A percentile compares a stretch with the other conserved stretches of the same genome.
Conservation (phyloP, 2,113 vertebrate species). For the Corapipo altera region DNA sequence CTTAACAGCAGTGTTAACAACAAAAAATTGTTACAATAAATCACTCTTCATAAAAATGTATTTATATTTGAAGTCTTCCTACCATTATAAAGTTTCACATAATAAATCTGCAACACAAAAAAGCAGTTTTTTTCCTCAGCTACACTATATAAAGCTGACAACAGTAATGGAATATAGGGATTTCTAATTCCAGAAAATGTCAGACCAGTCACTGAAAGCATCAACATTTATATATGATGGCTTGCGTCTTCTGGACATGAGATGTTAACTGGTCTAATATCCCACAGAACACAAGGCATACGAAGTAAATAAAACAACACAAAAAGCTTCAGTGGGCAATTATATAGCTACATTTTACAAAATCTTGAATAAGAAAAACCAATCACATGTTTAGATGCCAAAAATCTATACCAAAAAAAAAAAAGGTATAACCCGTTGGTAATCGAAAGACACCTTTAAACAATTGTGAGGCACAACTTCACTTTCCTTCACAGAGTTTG, state of each 20-base stretch:
- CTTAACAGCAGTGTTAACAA: neutral
- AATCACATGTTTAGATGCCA: neutral
- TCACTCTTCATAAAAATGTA: neutral
- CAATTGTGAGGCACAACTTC: neutral
- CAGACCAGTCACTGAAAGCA: neutral
- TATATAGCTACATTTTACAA: neutral
- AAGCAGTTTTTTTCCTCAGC: neutral
- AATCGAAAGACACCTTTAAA: neutral
- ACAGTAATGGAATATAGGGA: rapidly evolving
- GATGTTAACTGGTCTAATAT: neutral
- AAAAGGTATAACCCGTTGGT: rapidly evolving
- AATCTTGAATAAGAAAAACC: neutral
- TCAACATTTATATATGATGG: neutral
- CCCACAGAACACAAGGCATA: neutral
- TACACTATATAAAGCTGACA: neutral
- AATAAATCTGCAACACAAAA: neutral
- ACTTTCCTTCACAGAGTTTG: neutral
- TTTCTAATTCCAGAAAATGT: neutral
- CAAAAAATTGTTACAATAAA: neutral
- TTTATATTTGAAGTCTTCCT: neutral
- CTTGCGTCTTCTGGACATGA: neutral
- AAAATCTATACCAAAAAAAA: neutral
- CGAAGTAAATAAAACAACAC: neutral
- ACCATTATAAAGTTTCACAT: neutral
- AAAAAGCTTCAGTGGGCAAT: neutral